Conservation (phyloP, 2,113 vertebrate species). For the Podilymbus podiceps region DNA sequence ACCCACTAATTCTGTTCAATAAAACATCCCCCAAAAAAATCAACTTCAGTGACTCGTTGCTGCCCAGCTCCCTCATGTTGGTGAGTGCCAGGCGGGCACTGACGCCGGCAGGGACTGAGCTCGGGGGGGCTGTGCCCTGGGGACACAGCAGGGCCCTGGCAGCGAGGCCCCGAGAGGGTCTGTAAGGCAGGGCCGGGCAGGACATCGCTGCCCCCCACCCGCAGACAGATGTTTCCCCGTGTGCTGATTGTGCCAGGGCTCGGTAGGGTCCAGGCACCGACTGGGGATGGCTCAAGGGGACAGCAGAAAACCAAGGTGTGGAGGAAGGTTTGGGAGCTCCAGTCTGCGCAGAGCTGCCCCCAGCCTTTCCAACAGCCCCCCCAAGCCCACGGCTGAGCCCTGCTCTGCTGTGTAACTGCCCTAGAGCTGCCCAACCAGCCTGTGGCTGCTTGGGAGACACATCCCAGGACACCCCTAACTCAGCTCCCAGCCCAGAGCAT, state of each 20-base stretch:
- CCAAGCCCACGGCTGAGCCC: background rate
- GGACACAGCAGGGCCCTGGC: background rate
- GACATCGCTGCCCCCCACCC: background rate
- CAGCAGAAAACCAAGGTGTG: background rate
- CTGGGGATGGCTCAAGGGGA: background rate
- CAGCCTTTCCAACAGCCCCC: background rate
- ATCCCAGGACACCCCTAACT: background rate
- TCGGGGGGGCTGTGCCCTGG: background rate
- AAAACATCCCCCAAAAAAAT: background rate
- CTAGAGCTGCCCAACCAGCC: background rate
- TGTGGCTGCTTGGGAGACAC: background rate
- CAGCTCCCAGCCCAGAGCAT: background rate
- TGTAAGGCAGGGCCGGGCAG: background rate
- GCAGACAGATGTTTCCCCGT: fast-evolving
- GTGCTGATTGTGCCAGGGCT: fast-evolving
- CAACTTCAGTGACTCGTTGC: background rate
- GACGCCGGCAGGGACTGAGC: background rate
- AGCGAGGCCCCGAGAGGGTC: fast-evolving
- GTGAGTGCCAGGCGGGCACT: background rate
- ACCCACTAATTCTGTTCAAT: background rate
- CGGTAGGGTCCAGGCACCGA: background rate
- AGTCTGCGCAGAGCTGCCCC: background rate
- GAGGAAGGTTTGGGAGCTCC: background rate
- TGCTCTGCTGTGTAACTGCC: background rate
- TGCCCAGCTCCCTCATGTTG: background rate